A percentile compares a stretch with the other conserved stretches of the same genome.
Evolutionary conservation across 2,797 vertebrate species (phyloP).

Genomic region (Odontamblyopus rebecca): DNA sequence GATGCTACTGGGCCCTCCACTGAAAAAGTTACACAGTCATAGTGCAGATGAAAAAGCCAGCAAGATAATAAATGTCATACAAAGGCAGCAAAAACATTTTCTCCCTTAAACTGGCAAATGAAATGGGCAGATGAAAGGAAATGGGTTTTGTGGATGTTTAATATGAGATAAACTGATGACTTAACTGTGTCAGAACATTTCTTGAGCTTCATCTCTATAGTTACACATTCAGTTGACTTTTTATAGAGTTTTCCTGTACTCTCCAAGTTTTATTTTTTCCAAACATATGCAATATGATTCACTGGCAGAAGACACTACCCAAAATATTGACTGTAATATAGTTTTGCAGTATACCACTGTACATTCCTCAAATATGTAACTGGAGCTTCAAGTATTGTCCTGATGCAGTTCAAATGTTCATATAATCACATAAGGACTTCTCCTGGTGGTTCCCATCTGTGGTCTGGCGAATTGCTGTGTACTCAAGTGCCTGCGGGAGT

Average conservation of each 20-base stretch:
- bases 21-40: too few relatives aligned
- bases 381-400: constrained; percentile 48
- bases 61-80: neutral
- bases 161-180: neutral
- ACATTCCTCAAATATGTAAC: constrained; percentile 2
- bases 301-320: neutral
- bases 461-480: constrained; percentile 61
- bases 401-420: constrained; percentile 59
- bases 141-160: neutral
- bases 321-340: neutral
- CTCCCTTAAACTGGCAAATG: neutral
- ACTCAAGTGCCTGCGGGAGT: constrained; percentile 59
- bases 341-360: neutral
- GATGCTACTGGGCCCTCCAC: too few relatives aligned
- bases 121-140: neutral
- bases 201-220: neutral
- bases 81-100: neutral
- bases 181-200: neutral
- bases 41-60: too few relatives aligned
- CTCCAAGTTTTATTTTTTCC: neutral
- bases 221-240: neutral
- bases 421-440: constrained; percentile 62
- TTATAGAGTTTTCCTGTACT: neutral
- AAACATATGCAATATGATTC: neutral
- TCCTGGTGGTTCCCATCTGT: constrained; percentile 68